Evolutionary conservation across 2,888 invertebrate genomes (phyloP).

Genomic region (Folsomia manolachei): DNA sequence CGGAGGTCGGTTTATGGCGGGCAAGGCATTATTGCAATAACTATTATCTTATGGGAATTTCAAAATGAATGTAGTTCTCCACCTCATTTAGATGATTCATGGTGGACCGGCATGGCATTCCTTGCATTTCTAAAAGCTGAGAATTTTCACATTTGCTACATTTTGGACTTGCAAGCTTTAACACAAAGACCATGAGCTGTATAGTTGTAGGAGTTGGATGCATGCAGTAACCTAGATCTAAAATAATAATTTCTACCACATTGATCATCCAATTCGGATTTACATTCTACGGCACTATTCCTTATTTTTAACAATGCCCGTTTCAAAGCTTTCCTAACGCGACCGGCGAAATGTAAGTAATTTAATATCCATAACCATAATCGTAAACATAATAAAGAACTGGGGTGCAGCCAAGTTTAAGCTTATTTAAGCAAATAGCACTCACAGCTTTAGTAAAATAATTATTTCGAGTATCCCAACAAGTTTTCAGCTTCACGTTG

Average conservation of each 20-base stretch:
- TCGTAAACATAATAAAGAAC: constrained; percentile 4
- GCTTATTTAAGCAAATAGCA: too few species aligned
- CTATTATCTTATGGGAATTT: constrained; percentile 8
- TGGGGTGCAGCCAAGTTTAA: neutral
- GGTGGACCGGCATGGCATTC: constrained; percentile 8
- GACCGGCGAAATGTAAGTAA: constrained; percentile 12
- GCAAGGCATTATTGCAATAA: neutral
- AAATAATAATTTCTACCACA: constrained; percentile 32
- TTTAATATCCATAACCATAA: constrained; percentile 22
- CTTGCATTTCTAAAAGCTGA: neutral
- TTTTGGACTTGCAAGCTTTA: neutral
- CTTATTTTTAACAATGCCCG: neutral
- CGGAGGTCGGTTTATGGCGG: too few species aligned
- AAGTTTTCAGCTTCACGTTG: too few species aligned
- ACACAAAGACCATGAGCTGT: neutral
- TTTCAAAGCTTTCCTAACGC: neutral
- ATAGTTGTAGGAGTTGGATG: neutral
- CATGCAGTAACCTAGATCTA: constrained; percentile 13
- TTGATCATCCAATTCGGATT: constrained; percentile 24
- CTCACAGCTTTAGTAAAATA: too few species aligned
- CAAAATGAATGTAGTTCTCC: constrained; percentile 13
- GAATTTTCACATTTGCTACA: neutral
- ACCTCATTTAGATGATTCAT: constrained; percentile 44
- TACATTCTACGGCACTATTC: neutral
- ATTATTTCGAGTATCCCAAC: too few species aligned